A percentile compares a stretch with the other conserved stretches of the same genome.
Conservation (phyloP, 2,113 vertebrate genomes). For the Actenoides hombroni region DNA sequence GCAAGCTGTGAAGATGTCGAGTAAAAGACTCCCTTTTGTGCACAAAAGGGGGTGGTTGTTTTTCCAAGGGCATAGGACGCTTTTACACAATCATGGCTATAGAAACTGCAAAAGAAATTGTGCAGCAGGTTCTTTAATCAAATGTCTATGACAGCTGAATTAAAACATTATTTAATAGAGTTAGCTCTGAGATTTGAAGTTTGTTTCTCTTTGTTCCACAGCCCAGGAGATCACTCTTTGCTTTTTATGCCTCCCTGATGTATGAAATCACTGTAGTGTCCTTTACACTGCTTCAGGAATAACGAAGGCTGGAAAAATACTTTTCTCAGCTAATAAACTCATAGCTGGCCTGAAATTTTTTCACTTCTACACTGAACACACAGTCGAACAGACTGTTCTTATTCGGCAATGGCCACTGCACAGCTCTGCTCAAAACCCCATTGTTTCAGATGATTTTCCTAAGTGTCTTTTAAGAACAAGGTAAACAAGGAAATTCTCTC, state of each 20-base stretch:
- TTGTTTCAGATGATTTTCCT: not conserved
- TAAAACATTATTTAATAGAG: constrained; percentile 28
- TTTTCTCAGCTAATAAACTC: not conserved
- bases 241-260: not conserved
- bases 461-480: not conserved
- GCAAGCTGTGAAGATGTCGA: not conserved
- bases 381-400: not conserved
- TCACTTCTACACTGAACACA: not conserved
- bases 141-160: not conserved
- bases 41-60: not conserved
- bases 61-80: not conserved
- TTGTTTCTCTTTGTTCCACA: constrained; percentile 24
- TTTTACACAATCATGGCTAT: not conserved
- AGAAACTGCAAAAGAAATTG: constrained; percentile 4
- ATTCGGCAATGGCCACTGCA: not conserved
- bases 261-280: not conserved
- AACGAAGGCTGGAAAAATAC: not conserved
- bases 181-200: not conserved
- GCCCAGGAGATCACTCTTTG: not conserved
- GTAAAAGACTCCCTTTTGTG: not conserved
- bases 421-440: not conserved
- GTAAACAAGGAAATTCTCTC: not conserved
- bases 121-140: constrained; percentile 17
- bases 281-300: not conserved
- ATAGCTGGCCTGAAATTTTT: not conserved